Conservation (phyloP, 1,140 invertebrate species). For the Drosophila lacteicornis region DNA sequence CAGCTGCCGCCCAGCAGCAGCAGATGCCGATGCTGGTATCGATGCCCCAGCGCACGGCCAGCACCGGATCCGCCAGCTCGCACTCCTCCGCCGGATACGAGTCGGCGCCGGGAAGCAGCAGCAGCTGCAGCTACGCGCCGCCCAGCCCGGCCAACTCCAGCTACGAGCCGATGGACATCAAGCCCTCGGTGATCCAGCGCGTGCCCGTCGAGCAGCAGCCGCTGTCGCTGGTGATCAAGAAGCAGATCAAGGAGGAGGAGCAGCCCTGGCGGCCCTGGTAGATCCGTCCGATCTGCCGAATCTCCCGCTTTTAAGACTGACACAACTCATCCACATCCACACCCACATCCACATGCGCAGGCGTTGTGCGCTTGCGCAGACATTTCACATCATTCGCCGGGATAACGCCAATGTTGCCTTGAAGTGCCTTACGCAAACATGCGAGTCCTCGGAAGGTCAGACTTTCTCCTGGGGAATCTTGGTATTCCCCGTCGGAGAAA, state of each 20-base stretch:
- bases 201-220: constrained; percentile 87
- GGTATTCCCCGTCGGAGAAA: constrained; percentile 31
- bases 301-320: constrained; percentile 77
- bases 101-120: constrained; percentile 68
- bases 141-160: constrained; percentile 81
- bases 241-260: constrained; percentile 85
- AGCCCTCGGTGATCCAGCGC: constrained; percentile 84
- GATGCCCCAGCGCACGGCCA: constrained; percentile 89
- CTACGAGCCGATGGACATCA: constrained; percentile 83
- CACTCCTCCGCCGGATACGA: constrained; percentile 86
- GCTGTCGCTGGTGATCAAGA: constrained; percentile 88
- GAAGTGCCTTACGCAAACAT: constrained; percentile 66
- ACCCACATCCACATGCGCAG: constrained; percentile 51
- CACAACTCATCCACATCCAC: constrained; percentile 44
- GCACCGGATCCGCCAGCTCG: constrained; percentile 88
- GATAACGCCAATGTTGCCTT: constrained; percentile 72
- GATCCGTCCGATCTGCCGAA: constrained; percentile 60
- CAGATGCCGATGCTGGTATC: constrained; percentile 88
- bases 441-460: constrained; percentile 47
- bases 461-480: constrained; percentile 9
- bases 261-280: constrained; percentile 91
- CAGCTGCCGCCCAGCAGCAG: constrained; percentile 86
- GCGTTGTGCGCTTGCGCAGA: constrained; percentile 66
- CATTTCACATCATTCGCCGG: constrained; percentile 72
- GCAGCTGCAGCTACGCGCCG: constrained; percentile 77